phyloP scores from a whole-genome alignment of 2,113 vertebrate genomes.

The Onychostruthus taczanowskii region DNA sequence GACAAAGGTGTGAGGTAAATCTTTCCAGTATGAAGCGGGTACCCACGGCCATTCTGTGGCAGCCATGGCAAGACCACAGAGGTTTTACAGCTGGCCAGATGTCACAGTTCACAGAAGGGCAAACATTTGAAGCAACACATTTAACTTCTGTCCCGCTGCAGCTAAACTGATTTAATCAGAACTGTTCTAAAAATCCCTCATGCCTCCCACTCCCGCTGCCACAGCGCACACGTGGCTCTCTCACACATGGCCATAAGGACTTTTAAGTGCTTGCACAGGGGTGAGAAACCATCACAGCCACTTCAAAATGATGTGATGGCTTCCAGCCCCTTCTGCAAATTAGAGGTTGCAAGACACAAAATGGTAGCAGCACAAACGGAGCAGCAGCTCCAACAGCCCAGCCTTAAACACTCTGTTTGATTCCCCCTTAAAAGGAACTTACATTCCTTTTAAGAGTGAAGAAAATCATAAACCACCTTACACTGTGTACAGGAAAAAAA shows the following conservation, averaged over 20 bases:
- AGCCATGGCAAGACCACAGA: background rate
- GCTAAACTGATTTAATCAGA: conserved; percentile 34
- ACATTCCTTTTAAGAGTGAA: background rate
- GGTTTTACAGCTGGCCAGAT: conserved; percentile 43
- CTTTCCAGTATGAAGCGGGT: background rate
- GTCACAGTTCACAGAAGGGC: conserved; percentile 44
- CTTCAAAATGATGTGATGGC: background rate
- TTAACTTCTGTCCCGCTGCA: background rate
- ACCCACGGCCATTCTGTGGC: background rate
- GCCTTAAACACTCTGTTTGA: background rate
- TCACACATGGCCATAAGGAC: background rate
- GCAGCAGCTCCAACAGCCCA: background rate
- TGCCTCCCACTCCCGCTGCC: background rate
- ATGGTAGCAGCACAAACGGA: background rate
- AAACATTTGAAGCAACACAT: background rate
- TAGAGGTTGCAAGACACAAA: background rate
- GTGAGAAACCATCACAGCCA: conserved; percentile 34
- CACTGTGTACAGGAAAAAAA: background rate
- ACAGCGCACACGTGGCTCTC: background rate
- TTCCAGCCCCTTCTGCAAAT: conserved; percentile 18
- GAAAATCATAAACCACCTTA: background rate
- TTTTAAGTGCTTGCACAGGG: background rate
- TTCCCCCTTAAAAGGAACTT: background rate
- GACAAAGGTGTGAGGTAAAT: background rate
- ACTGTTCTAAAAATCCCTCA: background rate